A percentile compares a stretch with the other conserved stretches of the same genome.
These are phyloP conservation scores for Ictidomys tridecemlineatus DNA, from an alignment of 2,113 vertebrate species.

Conservation along the genomic window DNA sequence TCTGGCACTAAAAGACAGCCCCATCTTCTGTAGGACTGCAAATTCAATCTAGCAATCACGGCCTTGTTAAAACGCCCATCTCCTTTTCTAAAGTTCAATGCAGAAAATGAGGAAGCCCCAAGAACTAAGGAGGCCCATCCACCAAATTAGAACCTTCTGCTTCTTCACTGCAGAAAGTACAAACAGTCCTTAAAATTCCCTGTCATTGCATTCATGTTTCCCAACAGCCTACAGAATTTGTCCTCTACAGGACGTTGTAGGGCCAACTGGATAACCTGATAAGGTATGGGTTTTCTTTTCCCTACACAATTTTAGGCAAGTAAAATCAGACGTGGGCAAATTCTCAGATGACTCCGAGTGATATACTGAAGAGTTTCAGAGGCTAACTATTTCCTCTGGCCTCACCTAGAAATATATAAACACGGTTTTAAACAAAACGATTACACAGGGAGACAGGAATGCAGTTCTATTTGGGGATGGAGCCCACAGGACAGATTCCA, in stretches of 20 bases:
- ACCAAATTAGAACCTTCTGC: not conserved
- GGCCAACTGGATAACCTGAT: not conserved
- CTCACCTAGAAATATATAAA: not conserved
- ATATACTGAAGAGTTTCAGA: not conserved
- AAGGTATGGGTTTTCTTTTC: not conserved
- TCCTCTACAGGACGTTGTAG: not conserved
- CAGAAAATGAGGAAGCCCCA: not conserved
- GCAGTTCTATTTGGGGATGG: not conserved
- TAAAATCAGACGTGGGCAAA: not conserved
- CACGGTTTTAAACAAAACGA: not conserved
- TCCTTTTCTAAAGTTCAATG: not conserved
- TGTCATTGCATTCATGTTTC: not conserved
- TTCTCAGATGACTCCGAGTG: not conserved
- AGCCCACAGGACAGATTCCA: not conserved
- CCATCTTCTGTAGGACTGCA: not conserved
- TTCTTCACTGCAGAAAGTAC: not conserved
- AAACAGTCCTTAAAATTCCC: not conserved
- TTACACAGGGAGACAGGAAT: not conserved
- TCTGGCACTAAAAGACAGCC: not conserved
- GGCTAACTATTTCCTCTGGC: not conserved
- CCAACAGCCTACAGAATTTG: not conserved
- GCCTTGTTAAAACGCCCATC: too few relatives aligned
- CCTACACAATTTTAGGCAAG: not conserved
- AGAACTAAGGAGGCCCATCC: not conserved
- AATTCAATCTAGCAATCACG: not conserved